Percentiles rank a stretch among this genome's conserved stretches.
Conservation (phyloP, 2,113 vertebrate species). For the Myodes glareolus region DNA sequence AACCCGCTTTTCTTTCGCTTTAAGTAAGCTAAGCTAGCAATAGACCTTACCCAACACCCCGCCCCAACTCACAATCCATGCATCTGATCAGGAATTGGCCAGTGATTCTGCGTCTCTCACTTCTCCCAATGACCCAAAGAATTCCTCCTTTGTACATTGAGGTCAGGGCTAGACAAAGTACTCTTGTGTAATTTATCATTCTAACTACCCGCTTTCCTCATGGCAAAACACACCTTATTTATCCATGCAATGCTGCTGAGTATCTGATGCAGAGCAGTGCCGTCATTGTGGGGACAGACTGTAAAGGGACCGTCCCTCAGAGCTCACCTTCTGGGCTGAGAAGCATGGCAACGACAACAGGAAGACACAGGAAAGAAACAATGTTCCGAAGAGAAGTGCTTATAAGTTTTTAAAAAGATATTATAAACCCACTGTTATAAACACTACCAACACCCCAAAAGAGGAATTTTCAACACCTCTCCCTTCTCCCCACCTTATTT, state of each 20-base stretch:
- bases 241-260: not conserved
- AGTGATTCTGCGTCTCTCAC: not conserved
- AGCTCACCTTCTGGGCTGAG: not conserved
- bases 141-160: not conserved
- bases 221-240: not conserved
- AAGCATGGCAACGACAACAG: conserved; percentile 4
- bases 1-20: not conserved
- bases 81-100: not conserved
- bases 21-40: conserved; percentile 1
- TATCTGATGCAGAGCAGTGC: not conserved
- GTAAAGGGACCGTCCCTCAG: not conserved
- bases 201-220: not conserved
- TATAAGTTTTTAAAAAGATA: not conserved
- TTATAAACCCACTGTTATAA: not conserved
- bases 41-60: not conserved
- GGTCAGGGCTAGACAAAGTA: not conserved
- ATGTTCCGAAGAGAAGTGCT: not conserved
- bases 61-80: not conserved
- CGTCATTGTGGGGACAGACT: not conserved
- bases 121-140: conserved; percentile 12
- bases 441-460: not conserved
- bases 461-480: conserved; percentile 32
- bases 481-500: not conserved
- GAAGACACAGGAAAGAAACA: conserved; percentile 39
- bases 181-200: not conserved